These are phyloP conservation scores for Erythrolamprus reginae DNA, from an alignment of 2,113 vertebrate genomes.

Conservation along the genomic window DNA sequence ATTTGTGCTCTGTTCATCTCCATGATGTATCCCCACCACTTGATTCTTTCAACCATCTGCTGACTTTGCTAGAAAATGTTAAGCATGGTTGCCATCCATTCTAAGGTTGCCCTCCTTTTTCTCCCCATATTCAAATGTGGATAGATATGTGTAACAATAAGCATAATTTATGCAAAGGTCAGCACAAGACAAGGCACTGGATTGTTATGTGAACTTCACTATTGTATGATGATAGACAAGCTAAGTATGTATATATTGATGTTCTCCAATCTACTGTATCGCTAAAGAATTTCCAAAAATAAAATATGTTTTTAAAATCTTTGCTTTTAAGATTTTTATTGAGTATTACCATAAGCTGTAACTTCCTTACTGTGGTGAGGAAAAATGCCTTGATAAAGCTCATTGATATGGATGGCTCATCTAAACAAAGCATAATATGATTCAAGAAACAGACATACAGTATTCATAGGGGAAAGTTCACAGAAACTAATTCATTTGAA, in stretches of 20 bases:
- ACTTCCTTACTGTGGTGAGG: background rate
- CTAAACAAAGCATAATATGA: background rate
- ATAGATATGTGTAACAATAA: background rate
- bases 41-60: background rate
- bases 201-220: background rate
- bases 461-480: background rate
- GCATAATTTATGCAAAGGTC: background rate
- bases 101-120: background rate
- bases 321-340: slow-evolving; percentile 9
- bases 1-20: background rate
- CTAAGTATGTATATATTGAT: background rate
- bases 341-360: background rate
- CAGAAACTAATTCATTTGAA: background rate
- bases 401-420: background rate
- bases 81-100: background rate
- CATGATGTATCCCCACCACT: background rate
- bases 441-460: background rate
- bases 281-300: slow-evolving; percentile 9
- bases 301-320: slow-evolving; percentile 12
- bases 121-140: background rate
- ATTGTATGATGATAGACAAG: slow-evolving; percentile 8
- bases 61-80: background rate
- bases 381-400: background rate
- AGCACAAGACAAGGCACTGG: background rate
- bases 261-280: background rate